Conservation (phyloP, 2,888 invertebrate genomes). For the Ormia ochracea region DNA sequence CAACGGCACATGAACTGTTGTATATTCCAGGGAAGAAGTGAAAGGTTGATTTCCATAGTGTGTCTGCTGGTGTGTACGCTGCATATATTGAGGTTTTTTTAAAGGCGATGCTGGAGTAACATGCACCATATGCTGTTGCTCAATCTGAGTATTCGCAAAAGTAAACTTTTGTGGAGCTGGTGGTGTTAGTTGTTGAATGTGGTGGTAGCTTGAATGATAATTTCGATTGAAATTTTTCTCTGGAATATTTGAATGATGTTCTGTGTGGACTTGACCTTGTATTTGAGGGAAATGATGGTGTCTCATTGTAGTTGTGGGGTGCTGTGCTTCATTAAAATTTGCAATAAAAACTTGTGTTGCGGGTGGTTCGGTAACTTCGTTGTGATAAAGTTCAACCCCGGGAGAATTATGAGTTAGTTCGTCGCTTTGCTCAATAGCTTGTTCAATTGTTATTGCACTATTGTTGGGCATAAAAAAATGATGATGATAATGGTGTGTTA, state of each 20-base stretch:
- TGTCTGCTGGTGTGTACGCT: slow-evolving; percentile 63
- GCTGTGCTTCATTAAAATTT: slow-evolving; percentile 53
- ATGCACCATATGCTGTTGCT: slow-evolving; percentile 63
- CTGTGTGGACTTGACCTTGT: neutral
- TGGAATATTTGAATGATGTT: neutral
- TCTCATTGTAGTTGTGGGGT: slow-evolving; percentile 32
- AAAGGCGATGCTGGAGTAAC: slow-evolving; percentile 62
- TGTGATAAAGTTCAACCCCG: slow-evolving; percentile 32
- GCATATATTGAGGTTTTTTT: slow-evolving; percentile 64
- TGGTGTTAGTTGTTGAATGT: slow-evolving; percentile 37
- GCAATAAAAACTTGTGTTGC: slow-evolving; percentile 39
- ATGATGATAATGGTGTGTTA: slow-evolving; percentile 76
- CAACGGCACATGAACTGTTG: slow-evolving; percentile 65
- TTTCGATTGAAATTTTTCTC: slow-evolving; percentile 13
- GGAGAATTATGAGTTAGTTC: slow-evolving; percentile 41
- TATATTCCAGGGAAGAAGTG: slow-evolving; percentile 47
- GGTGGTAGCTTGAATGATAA: slow-evolving; percentile 25
- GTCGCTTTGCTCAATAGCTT: slow-evolving; percentile 13
- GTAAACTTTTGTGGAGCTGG: slow-evolving; percentile 63
- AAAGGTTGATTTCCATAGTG: slow-evolving; percentile 55
- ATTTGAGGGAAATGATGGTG: slow-evolving; percentile 6
- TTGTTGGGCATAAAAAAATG: slow-evolving; percentile 74
- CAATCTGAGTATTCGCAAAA: slow-evolving; percentile 61
- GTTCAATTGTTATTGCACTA: slow-evolving; percentile 33
- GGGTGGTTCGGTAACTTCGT: slow-evolving; percentile 27